A percentile compares a stretch with the other conserved stretches of the same genome.
Conservation (phyloP, 2,888 invertebrate species). For the Drosophila leonis region DNA sequence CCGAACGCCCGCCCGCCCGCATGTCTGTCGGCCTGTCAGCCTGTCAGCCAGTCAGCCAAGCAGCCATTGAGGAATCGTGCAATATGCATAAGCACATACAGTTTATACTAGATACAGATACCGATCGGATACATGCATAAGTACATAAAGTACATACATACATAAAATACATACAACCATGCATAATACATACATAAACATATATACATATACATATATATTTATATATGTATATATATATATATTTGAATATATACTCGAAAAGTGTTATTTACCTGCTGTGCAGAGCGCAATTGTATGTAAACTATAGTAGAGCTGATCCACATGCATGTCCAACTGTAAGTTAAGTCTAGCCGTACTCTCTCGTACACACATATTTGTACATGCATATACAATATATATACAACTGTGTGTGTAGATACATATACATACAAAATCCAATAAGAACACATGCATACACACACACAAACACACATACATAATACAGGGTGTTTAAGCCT, state of each 20-base stretch:
- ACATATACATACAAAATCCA: conserved; percentile 17
- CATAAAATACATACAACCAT: conserved; percentile 45
- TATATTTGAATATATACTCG: conserved; percentile 76
- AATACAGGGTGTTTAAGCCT: conserved; percentile 76
- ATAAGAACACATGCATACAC: conserved; percentile 7
- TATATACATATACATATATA: conserved; percentile 14
- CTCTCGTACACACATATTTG: conserved; percentile 48
- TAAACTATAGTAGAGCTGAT: conserved; percentile 76
- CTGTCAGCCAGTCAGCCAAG: conserved; percentile 50
- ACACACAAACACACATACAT: conserved; percentile 48
- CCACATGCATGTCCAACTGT: conserved; percentile 82
- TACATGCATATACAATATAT: conserved; percentile 27
- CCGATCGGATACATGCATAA: conserved; percentile 19
- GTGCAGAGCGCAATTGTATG: conserved; percentile 82
- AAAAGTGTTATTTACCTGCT: conserved; percentile 82
- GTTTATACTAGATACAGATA: conserved; percentile 39
- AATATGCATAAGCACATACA: conserved; percentile 62
- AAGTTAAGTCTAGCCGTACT: conserved; percentile 77
- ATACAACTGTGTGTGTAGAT: conserved; percentile 32
- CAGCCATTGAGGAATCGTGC: conserved; percentile 76
- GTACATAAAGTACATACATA: conserved; percentile 35
- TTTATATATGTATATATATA: conserved; percentile 29
- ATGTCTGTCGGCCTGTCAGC: conserved; percentile 39
- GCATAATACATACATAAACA: conserved; percentile 19
- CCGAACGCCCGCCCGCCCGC: conserved; percentile 21